A percentile compares a stretch with the other conserved stretches of the same genome.
These are phyloP conservation scores for Drosophila auraria DNA, from an alignment of 1,140 invertebrate species.

Conservation along the genomic window DNA sequence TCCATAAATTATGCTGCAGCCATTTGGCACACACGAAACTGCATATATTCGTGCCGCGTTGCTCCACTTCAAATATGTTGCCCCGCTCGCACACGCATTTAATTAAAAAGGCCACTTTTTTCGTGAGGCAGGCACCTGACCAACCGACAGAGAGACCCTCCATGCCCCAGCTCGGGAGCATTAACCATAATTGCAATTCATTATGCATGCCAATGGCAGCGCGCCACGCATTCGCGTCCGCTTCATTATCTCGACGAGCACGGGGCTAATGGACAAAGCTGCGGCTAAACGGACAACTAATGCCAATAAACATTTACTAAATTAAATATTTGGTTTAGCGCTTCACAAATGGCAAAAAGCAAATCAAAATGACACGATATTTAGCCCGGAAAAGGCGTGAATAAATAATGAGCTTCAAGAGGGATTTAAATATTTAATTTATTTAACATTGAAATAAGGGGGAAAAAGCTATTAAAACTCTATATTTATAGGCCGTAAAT, in stretches of 20 bases:
- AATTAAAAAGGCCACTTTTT: constrained; percentile 49
- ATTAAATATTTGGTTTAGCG: constrained; percentile 43
- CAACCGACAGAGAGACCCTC: not conserved
- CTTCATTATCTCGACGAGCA: constrained; percentile 33
- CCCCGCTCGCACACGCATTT: constrained; percentile 14
- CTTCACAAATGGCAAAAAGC: constrained; percentile 16
- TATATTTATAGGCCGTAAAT: not conserved
- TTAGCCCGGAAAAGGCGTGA: not conserved
- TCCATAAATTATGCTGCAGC: constrained; percentile 64
- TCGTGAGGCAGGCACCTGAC: constrained; percentile 29
- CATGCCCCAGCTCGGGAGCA: constrained; percentile 21
- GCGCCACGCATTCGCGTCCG: constrained; percentile 22
- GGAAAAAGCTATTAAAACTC: not conserved
- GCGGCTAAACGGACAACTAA: constrained; percentile 44
- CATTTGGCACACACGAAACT: constrained; percentile 50
- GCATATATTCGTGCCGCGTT: constrained; percentile 22
- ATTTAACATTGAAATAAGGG: not conserved
- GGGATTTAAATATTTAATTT: constrained; percentile 5
- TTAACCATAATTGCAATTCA: constrained; percentile 60
- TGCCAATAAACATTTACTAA: constrained; percentile 50
- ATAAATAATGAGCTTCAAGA: constrained; percentile 11
- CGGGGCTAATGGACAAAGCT: constrained; percentile 33
- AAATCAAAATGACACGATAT: constrained; percentile 1
- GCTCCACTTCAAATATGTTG: constrained; percentile 47
- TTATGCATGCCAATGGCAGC: constrained; percentile 49